Conservation (phyloP, 1,140 invertebrate genomes). For the Chlorops oryzae region DNA sequence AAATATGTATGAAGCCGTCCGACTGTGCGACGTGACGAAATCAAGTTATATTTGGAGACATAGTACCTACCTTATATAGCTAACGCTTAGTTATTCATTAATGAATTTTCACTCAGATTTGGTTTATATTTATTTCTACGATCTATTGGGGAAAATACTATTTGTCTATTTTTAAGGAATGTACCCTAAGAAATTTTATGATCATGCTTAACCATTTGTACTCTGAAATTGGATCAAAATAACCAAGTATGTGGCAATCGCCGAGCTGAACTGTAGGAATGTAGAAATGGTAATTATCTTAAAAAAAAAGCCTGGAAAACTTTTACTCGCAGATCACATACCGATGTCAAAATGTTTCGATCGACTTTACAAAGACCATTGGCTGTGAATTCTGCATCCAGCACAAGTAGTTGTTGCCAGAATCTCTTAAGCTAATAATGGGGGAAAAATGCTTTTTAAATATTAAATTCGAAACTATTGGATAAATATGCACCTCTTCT, state of each 20-base stretch:
- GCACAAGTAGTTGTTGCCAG: conserved; percentile 58
- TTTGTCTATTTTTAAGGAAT: too few species aligned
- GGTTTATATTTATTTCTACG: too few species aligned
- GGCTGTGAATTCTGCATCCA: conserved; percentile 57
- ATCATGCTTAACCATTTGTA: conserved; percentile 50
- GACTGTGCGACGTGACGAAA: too few species aligned
- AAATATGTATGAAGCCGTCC: too few species aligned
- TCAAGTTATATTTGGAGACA: too few species aligned
- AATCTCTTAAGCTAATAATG: conserved; percentile 62
- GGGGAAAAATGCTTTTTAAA: not conserved
- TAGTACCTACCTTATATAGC: too few species aligned
- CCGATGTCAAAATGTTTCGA: conserved; percentile 58
- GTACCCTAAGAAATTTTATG: too few species aligned
- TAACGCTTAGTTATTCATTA: too few species aligned
- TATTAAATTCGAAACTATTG: not conserved
- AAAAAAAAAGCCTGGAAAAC: not conserved
- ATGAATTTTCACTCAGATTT: too few species aligned
- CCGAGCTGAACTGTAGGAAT: conserved; percentile 55
- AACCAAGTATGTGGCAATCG: conserved; percentile 64
- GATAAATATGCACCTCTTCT: conserved; percentile 21
- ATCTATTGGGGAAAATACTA: too few species aligned
- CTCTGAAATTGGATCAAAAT: conserved; percentile 65
- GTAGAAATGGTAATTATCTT: conserved; percentile 5
- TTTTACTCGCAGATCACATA: conserved; percentile 39
- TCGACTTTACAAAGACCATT: conserved; percentile 60